These are phyloP conservation scores for Labia minor DNA, from an alignment of 2,888 invertebrate genomes.

Conservation along the genomic window DNA sequence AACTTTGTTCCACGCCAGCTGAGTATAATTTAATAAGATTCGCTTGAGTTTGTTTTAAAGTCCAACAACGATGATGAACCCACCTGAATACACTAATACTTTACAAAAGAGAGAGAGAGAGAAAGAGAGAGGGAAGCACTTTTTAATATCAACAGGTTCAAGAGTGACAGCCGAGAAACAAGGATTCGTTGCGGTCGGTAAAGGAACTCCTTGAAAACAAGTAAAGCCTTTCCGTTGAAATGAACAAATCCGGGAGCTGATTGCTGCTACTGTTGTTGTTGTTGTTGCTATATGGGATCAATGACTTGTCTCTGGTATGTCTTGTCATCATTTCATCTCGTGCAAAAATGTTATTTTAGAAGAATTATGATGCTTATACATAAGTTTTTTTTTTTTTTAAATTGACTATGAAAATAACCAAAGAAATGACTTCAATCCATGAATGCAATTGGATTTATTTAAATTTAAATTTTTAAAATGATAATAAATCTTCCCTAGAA, in stretches of 20 bases:
- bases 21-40: not conserved
- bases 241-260: slow-evolving; percentile 7
- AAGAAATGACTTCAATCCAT: no score
- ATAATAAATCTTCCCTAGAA: no score
- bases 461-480: no score
- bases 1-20: not conserved
- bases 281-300: no score
- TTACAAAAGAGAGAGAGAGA: not conserved
- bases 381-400: no score
- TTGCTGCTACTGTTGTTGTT: not conserved
- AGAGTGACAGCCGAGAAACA: slow-evolving; percentile 5
- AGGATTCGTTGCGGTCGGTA: slow-evolving; percentile 13
- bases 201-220: not conserved
- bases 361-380: no score
- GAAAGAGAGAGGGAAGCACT: not conserved
- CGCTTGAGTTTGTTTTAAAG: slow-evolving; percentile 6
- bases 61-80: not conserved
- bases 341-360: not conserved
- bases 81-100: not conserved
- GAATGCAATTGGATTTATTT: no score
- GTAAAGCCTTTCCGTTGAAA: slow-evolving; percentile 6
- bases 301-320: not conserved
- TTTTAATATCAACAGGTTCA: slow-evolving; percentile 13
- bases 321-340: not conserved
- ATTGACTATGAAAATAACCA: no score